Conservation (phyloP, 2,113 vertebrate genomes). For the Empidonax alnorum region DNA sequence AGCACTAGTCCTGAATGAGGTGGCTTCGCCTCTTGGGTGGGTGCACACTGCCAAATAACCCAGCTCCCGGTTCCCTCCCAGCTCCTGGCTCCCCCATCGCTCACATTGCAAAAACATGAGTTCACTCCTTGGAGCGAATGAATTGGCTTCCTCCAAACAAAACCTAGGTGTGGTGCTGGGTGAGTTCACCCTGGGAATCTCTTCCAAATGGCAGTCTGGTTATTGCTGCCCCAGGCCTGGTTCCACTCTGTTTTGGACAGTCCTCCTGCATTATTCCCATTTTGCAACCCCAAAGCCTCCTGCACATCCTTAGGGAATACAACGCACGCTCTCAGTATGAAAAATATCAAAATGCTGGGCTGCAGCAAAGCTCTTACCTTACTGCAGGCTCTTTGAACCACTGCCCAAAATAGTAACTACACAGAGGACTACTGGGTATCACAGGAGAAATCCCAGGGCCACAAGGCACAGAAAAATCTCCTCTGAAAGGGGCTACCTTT, state of each 20-base stretch:
- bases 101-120: constrained; percentile 62
- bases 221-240: constrained; percentile 1
- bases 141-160: constrained; percentile 61
- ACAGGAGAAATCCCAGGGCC: not conserved
- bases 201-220: constrained; percentile 54
- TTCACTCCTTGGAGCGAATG: constrained; percentile 62
- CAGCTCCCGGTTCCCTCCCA: constrained; percentile 47
- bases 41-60: not conserved
- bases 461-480: not conserved
- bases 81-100: constrained; percentile 35
- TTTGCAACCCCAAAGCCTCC: not conserved
- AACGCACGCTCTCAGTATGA: not conserved
- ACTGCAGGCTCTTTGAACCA: not conserved
- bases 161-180: constrained; percentile 69
- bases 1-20: not conserved
- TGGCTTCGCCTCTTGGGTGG: constrained; percentile 31
- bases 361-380: not conserved
- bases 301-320: not conserved
- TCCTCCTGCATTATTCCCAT: not conserved
- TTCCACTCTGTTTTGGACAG: not conserved
- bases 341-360: not conserved
- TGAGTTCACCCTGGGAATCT: constrained; percentile 47
- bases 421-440: not conserved
- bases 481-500: not conserved
- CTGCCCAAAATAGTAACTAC: not conserved